These are phyloP conservation scores for Drosophila yooni DNA, from an alignment of 2,888 invertebrate genomes.

Conservation along the genomic window DNA sequence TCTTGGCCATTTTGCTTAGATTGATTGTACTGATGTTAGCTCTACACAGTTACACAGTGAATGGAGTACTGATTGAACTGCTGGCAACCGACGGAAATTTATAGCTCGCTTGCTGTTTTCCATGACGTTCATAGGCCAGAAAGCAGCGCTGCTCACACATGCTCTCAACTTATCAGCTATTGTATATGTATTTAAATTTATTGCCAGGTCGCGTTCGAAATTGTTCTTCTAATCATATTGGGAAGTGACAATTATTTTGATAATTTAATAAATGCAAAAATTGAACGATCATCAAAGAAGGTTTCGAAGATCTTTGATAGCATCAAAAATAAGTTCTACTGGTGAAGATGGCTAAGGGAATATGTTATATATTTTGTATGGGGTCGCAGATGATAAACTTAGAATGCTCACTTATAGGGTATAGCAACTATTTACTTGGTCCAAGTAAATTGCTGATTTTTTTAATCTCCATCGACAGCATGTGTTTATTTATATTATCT, in stretches of 20 bases:
- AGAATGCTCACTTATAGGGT: neutral
- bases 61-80: conserved; percentile 43
- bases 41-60: conserved; percentile 42
- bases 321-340: neutral
- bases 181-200: neutral
- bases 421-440: neutral
- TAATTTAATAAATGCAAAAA: neutral
- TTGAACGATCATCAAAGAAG: neutral
- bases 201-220: neutral
- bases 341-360: neutral
- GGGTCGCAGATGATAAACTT: neutral
- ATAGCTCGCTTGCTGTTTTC: conserved; percentile 53
- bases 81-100: conserved; percentile 15
- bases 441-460: neutral
- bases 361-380: neutral
- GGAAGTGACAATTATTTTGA: neutral
- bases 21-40: conserved; percentile 20
- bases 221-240: neutral
- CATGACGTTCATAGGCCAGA: neutral
- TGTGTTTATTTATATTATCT: neutral
- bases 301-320: neutral
- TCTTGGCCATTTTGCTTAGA: conserved; percentile 53
- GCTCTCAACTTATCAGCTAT: conserved; percentile 1
- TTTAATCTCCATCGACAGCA: neutral
- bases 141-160: neutral